Percentiles rank a stretch among this genome's conserved stretches.
These are phyloP conservation scores for Melolontha melolontha DNA, from an alignment of 2,888 invertebrate genomes.

Conservation along the genomic window DNA sequence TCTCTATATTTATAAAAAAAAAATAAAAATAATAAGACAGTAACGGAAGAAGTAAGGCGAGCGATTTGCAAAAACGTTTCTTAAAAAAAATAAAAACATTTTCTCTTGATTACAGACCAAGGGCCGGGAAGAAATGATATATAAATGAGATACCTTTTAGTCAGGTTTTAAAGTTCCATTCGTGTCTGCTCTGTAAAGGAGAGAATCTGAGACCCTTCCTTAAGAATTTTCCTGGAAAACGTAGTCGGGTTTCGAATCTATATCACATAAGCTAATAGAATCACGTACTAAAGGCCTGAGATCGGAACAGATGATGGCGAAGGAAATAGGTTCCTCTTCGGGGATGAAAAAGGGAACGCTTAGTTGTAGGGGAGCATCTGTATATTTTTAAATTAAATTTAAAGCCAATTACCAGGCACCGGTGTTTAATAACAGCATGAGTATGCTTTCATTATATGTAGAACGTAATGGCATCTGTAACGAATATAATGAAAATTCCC, in stretches of 20 bases:
- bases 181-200: slow-evolving; percentile 15
- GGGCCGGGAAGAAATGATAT: slow-evolving; percentile 29
- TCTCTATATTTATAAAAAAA: not conserved
- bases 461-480: slow-evolving; percentile 12
- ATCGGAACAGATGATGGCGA: slow-evolving; percentile 49
- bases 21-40: not conserved
- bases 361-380: slow-evolving; percentile 16
- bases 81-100: slow-evolving; percentile 12
- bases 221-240: slow-evolving; percentile 27
- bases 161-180: slow-evolving; percentile 29
- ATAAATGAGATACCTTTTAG: slow-evolving; percentile 38
- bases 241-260: slow-evolving; percentile 43
- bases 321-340: slow-evolving; percentile 38
- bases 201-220: slow-evolving; percentile 16
- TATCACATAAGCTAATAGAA: slow-evolving; percentile 52
- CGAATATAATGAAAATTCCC: slow-evolving; percentile 22
- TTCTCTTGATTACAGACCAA: slow-evolving; percentile 25
- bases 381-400: slow-evolving; percentile 43
- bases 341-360: slow-evolving; percentile 9
- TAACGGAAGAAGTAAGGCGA: not conserved
- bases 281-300: slow-evolving; percentile 51
- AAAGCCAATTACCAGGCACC: slow-evolving; percentile 28
- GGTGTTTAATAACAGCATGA: slow-evolving; percentile 22
- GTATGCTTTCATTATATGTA: slow-evolving; percentile 20
- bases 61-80: not conserved